Evolutionary conservation across 2,797 vertebrate species (phyloP).

Genomic region (Mormyrops attenuatus): DNA sequence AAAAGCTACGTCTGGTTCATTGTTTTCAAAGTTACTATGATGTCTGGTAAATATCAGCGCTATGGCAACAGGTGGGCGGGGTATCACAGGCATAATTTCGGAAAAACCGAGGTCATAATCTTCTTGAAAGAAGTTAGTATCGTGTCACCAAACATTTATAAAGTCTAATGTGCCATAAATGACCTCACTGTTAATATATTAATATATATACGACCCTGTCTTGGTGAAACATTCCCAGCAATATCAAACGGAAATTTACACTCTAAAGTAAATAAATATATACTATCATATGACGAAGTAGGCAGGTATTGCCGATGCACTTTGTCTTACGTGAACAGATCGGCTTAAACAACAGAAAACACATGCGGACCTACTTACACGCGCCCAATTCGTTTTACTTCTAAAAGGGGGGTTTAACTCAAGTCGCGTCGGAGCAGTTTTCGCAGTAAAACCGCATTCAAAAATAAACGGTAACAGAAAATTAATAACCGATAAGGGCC

Average conservation of each 20-base stretch:
- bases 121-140: not conserved
- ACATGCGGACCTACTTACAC: not conserved
- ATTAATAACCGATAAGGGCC: not conserved
- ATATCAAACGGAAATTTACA: not conserved
- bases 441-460: not conserved
- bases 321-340: not conserved
- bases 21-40: not conserved
- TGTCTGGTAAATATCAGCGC: conserved; percentile 16
- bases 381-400: not conserved
- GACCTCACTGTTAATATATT: not conserved
- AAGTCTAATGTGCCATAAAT: not conserved
- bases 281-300: not conserved
- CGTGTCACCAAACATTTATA: not conserved
- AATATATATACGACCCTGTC: not conserved
- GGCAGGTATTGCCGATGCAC: not conserved
- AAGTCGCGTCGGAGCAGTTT: not conserved
- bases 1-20: not conserved
- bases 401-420: not conserved
- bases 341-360: not conserved
- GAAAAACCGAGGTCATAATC: not conserved
- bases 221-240: not conserved
- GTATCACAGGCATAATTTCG: conserved; percentile 18
- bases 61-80: conserved; percentile 26
- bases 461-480: not conserved
- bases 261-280: not conserved